These are phyloP conservation scores for Heliconius ismenius DNA, from an alignment of 2,888 invertebrate genomes.

Conservation along the genomic window DNA sequence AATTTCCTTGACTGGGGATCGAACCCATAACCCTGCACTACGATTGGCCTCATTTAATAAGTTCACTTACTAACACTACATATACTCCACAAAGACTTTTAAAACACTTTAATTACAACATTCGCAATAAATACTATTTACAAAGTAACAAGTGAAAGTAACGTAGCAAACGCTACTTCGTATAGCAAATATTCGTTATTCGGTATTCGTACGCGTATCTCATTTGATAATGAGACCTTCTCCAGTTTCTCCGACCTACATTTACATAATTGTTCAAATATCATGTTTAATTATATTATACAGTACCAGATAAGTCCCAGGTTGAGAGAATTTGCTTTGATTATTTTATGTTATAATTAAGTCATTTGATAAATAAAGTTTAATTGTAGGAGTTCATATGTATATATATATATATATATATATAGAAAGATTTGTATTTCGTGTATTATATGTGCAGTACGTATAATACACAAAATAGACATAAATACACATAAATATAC, in stretches of 20 bases:
- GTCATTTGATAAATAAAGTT: slow-evolving; percentile 9
- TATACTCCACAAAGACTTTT: no score
- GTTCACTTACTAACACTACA: no score
- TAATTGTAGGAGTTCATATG: not conserved
- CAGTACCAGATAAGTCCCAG: slow-evolving; percentile 26
- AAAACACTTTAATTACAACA: not conserved
- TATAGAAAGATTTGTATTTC: not conserved
- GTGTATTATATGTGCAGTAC: not conserved
- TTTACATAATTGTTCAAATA: slow-evolving; percentile 70
- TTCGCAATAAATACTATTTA: not conserved
- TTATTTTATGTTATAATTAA: slow-evolving; percentile 31
- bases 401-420: no score
- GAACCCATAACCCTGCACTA: no score
- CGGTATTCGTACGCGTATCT: slow-evolving; percentile 52
- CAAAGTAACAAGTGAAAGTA: slow-evolving; percentile 23
- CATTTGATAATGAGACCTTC: slow-evolving; percentile 61
- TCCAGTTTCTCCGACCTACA: slow-evolving; percentile 56
- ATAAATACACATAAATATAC: no score
- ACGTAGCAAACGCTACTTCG: slow-evolving; percentile 42
- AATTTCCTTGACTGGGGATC: no score
- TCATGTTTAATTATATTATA: slow-evolving; percentile 50
- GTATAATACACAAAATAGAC: no score
- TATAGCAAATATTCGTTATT: slow-evolving; percentile 23
- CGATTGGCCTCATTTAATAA: no score
- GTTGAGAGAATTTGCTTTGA: slow-evolving; percentile 22